Base-by-base conservation (phyloP, 2,113 vertebrate species). In the Semicossyphus pulcher region DNA sequence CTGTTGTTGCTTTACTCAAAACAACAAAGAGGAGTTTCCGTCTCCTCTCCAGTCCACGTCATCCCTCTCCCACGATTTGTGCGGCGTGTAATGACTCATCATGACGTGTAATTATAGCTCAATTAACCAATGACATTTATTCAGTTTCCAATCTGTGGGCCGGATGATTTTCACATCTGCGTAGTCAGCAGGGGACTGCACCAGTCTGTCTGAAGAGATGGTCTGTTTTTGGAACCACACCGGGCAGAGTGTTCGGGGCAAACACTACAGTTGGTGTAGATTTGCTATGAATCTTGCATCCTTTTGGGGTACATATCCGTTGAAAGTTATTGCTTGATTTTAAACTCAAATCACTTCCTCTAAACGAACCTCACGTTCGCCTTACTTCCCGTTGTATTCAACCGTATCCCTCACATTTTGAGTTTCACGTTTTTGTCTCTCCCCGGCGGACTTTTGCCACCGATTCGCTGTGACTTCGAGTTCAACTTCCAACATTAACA, bases 111-210 rank as follows among this genome's bases (percentile, higher is more conserved):
- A 49, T 56, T 32, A 45, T 29, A 25, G 48, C 53, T 74, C 58
- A 64, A 69, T 71, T 61, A 58, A 76, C 26, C 37, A 42, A 4
- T 15, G 41, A 53, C 47, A 44, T 45, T n/a, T 44, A 57, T 44
- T 67, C 26, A 64, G 37, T 52, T 59, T 36, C 44, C 37, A 42
- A 26, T 23, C 39, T 51, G 69, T 9, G 51, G 32, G 36, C 32
- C n/a, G n/a, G n/a, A n/a, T n/a, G n/a, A n/a, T 7, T 61, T 75
- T 42, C 37, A 72, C 72, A 77, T 68, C 69, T 66, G 83, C 39
- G 63, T 7, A 9, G 37, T 29, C 15, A 15, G 26, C 42, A 56
- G 23, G 26, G n/a, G 61, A 68, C 20, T 34, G 31, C 44, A 34
- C 5, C 2, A 37, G 14, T 10, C 10, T 37, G n/a, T n/a, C n/a